Base-by-base conservation (phyloP, 2,888 invertebrate species). In the Drosophila testacea region DNA sequence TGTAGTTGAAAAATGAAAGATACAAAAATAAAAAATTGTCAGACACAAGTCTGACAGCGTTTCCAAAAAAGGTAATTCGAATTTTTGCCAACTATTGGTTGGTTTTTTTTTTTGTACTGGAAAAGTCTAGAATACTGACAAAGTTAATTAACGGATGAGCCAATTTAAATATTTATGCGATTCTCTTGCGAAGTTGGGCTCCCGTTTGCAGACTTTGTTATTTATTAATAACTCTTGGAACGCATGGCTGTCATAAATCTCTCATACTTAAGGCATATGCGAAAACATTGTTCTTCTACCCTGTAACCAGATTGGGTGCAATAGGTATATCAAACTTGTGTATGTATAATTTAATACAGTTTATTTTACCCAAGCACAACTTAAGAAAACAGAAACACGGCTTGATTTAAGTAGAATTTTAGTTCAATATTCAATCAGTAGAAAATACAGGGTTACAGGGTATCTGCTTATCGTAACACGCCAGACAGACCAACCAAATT, bases 231-330 rank as follows among this genome's bases (percentile, higher is more conserved):
- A 85, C 69, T 68, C 67, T 39, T 51, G 56, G 46, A 83, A 66
- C 74, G 83, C 69, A 81, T 77, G 80, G 68, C 81, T 79, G 80
- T 88, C 88, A 85, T 85, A 84, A 84, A 84, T 84, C 87, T 84
- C 68, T 87, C 80, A 83, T 74, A 85, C 76, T 77, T 81, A 63
- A 39, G 81, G 74, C 81, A 82, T 73, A 81, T 85, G 87, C 68
- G 39, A 69, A 60, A 76, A 77, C 59, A 73, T 63, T 73, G 77
- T 63, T 47, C 30, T 4, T 6, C 11, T 47, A 65, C 42, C 16
- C 52, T 44, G 64, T 30, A 64, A 6, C 1, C 7, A 6, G 5
- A 7, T 34, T 7, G 27, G 1, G 5, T 9, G 7, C n/a, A 51
- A 16, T 6, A 48, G 47, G 32, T 39, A 44, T 39, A 7, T 28